Percentiles rank a stretch among this genome's conserved stretches.
Evolutionary conservation across 1,140 invertebrate genomes (phyloP).

Genomic region (Conus betulinus): DNA sequence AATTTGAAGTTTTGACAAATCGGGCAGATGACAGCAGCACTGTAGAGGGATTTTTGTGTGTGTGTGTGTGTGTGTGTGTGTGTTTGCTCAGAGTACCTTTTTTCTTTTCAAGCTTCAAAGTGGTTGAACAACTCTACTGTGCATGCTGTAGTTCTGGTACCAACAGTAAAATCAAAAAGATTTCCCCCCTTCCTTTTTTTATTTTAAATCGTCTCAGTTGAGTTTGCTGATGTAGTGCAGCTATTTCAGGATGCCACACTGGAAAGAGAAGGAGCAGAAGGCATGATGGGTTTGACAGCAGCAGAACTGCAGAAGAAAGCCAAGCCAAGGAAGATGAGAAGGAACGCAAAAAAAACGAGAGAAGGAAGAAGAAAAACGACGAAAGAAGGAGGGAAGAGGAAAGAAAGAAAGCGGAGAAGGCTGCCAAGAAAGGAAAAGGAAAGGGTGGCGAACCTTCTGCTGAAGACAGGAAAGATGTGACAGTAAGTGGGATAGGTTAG

Average conservation of each 20-base stretch:
- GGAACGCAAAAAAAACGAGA: constrained; percentile 41
- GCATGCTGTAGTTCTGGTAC: no score
- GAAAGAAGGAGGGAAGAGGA: constrained; percentile 39
- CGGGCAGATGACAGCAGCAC: no score
- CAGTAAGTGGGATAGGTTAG: constrained; percentile 24
- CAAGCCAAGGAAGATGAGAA: constrained; percentile 39
- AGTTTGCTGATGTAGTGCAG: no score
- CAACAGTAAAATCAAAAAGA: no score
- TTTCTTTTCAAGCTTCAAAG: no score
- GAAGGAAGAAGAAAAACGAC: constrained; percentile 44
- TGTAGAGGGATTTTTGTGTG: no score
- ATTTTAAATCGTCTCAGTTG: no score
- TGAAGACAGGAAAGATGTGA: constrained; percentile 37
- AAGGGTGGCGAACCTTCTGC: constrained; percentile 30
- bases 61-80: no score
- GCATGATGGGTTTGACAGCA: constrained; percentile 27
- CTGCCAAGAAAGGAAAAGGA: constrained; percentile 36
- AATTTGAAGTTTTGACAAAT: no score
- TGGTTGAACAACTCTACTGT: no score
- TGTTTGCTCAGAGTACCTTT: no score
- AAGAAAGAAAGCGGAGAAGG: constrained; percentile 20
- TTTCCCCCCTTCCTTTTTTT: no score
- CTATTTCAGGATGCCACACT: constrained; percentile 38
- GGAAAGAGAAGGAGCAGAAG: constrained; percentile 13
- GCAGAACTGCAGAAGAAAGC: constrained; percentile 17